These are phyloP conservation scores for Oncorhynchus keta DNA, from an alignment of 2,113 vertebrate species.

Conservation along the genomic window DNA sequence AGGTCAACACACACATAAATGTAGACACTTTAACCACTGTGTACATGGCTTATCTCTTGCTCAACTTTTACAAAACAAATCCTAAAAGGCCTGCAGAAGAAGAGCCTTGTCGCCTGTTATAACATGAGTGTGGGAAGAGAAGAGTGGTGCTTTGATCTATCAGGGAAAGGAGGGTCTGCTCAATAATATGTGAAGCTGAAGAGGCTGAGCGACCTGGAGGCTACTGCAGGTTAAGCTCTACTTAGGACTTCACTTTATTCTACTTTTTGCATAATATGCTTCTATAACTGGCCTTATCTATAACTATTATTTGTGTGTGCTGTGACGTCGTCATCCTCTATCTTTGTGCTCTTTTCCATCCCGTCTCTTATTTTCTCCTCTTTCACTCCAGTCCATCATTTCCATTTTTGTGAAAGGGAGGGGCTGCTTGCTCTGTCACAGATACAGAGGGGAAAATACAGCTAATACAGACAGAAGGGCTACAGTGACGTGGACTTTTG, in stretches of 20 bases:
- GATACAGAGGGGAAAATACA: constrained; percentile 17
- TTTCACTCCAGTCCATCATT: constrained; percentile 1
- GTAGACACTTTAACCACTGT: constrained; percentile 6
- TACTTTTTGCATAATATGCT: constrained; percentile 56
- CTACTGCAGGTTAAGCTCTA: constrained; percentile 46
- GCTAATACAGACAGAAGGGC: constrained; percentile 16
- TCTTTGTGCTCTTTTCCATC: too few relatives aligned
- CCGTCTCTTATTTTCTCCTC: neutral
- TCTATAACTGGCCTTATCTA: constrained; percentile 38
- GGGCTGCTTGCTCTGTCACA: constrained; percentile 15
- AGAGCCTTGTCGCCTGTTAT: neutral
- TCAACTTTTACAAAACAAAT: constrained; percentile 16
- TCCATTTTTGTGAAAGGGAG: constrained; percentile 14
- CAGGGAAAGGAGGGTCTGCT: constrained; percentile 10
- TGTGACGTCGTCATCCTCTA: constrained; percentile 11
- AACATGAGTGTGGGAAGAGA: constrained; percentile 1
- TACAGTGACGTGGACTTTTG: neutral
- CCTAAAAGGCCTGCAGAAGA: constrained; percentile 4
- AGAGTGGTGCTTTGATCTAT: constrained; percentile 11
- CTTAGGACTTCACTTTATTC: constrained; percentile 50
- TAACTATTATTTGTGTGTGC: constrained; percentile 25
- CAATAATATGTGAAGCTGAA: constrained; percentile 34
- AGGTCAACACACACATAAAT: neutral
- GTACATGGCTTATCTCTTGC: constrained; percentile 19
- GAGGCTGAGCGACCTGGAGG: constrained; percentile 16